Base-by-base conservation (phyloP, 2,888 invertebrate species). In the Congeria kusceri region DNA sequence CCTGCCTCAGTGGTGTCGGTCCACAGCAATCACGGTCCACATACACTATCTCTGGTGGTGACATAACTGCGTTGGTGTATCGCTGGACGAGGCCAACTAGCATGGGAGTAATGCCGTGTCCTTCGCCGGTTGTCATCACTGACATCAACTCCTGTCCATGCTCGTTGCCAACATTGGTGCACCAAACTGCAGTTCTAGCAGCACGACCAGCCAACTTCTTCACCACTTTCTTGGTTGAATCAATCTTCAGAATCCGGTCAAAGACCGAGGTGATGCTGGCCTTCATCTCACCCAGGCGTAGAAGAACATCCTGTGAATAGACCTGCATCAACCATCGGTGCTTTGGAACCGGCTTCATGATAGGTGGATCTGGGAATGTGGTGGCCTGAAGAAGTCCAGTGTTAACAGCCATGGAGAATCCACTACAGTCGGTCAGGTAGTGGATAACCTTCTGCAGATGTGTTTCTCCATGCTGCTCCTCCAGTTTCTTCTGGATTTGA, bases 171-270 rank as follows among this genome's bases (percentile, higher is more conserved):
- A 86, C 77, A 65, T 84, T 83, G 2, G 85, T 83, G 49, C 49
- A 68, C 87, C 80, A 86, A 47, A 69, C 32, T 2, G 86, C 86
- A 0, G 84, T 84, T 11, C 62, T 70, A 18, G 71, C 70, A 39
- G 69, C 47, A 3, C 39, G 20, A 25, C 86, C 83, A 44, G 81
- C 66, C 27, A 86, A 62, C 71, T 80, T 85, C 72, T 75, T 86
- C 0, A 39, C 32, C 0, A 77, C 57, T 29, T 80, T 88, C 62
- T 88, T 89, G 0, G 86, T 89, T 13, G 88, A 89, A 59, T 87
- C 87, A 58, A 88, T 63, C 58, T 88, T 89, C 7, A 88, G 56
- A 15, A 88, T 69, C 11, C 23, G 25, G 2, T 87, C 89, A 77
- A 81, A 86, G n/a, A 63, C 58, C 0, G 84, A 86, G 1, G 87